A percentile compares a stretch with the other conserved stretches of the same genome.
phyloP scores from a whole-genome alignment of 2,113 vertebrate species.

The Pomatorhinus ruficollis region DNA sequence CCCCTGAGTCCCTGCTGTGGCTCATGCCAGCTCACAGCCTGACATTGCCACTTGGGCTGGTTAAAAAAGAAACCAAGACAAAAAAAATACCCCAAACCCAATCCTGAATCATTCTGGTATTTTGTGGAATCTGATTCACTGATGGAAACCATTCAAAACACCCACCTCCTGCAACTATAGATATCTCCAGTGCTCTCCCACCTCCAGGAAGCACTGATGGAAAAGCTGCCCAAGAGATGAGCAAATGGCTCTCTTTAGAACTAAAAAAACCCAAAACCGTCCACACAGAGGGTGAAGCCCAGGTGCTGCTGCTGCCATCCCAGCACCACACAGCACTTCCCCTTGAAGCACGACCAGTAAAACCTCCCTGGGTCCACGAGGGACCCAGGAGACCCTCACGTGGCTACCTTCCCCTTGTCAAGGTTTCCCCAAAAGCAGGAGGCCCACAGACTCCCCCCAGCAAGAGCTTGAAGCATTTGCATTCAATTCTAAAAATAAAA shows the following conservation, averaged over 20 bases:
- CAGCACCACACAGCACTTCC: fast-evolving
- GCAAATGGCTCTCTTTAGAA: neutral
- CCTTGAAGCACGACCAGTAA: fast-evolving
- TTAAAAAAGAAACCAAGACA: neutral
- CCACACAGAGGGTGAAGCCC: neutral
- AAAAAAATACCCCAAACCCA: neutral
- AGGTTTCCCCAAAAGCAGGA: neutral
- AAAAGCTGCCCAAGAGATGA: conserved; percentile 41
- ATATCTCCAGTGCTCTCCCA: conserved; percentile 34
- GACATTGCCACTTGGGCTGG: neutral
- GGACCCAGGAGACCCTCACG: neutral
- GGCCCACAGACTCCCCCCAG: neutral
- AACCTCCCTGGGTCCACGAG: fast-evolving
- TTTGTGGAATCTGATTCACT: conserved; percentile 44
- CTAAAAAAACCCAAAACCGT: neutral
- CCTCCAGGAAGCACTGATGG: conserved; percentile 41
- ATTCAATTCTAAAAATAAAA: conserved; percentile 23
- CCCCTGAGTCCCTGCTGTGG: neutral
- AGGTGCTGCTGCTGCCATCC: neutral
- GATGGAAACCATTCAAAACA: conserved; percentile 54
- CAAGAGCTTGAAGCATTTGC: neutral
- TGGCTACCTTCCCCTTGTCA: neutral
- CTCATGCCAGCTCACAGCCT: neutral
- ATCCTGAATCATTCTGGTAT: neutral
- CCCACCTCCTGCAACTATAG: conserved; percentile 19